phyloP scores from a whole-genome alignment of 2,797 vertebrate species.

The Enteromius mattozi region DNA sequence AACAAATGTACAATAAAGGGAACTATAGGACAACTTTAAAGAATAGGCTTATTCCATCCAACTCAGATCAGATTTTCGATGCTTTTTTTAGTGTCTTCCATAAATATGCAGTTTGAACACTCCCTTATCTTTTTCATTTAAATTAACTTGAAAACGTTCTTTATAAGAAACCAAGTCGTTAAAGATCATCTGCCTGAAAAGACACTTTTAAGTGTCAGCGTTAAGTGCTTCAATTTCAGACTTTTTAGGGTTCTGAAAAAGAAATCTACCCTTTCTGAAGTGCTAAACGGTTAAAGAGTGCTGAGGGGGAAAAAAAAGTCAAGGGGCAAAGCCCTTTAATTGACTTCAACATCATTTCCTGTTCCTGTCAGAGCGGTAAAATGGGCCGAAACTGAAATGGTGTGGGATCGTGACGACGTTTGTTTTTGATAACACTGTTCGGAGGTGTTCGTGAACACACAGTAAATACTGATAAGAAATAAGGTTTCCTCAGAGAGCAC shows the following conservation, averaged over 20 bases:
- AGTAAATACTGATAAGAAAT: conserved; percentile 72
- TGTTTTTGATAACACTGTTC: conserved; percentile 59
- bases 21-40: conserved; percentile 71
- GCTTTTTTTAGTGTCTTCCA: conserved; percentile 38
- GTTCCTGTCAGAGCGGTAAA: conserved; percentile 34
- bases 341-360: conserved; percentile 36
- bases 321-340: conserved; percentile 37
- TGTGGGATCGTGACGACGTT: conserved; percentile 46
- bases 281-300: conserved; percentile 71
- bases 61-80: conserved; percentile 10
- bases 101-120: conserved; percentile 50
- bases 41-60: conserved; percentile 65
- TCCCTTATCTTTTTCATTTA: conserved; percentile 52
- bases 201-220: conserved; percentile 70
- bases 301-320: conserved; percentile 32
- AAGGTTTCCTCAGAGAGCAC: conserved; percentile 49
- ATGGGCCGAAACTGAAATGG: conserved; percentile 23
- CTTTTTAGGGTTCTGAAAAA: conserved; percentile 65
- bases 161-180: not conserved
- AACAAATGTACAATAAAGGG: conserved; percentile 76
- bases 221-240: conserved; percentile 76
- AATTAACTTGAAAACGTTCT: conserved; percentile 45
- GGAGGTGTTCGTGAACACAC: conserved; percentile 54
- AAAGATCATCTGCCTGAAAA: conserved; percentile 31
- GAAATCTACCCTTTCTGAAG: conserved; percentile 69